Conservation (phyloP, 2,113 vertebrate species). For the Tetraodon nigroviridis region DNA sequence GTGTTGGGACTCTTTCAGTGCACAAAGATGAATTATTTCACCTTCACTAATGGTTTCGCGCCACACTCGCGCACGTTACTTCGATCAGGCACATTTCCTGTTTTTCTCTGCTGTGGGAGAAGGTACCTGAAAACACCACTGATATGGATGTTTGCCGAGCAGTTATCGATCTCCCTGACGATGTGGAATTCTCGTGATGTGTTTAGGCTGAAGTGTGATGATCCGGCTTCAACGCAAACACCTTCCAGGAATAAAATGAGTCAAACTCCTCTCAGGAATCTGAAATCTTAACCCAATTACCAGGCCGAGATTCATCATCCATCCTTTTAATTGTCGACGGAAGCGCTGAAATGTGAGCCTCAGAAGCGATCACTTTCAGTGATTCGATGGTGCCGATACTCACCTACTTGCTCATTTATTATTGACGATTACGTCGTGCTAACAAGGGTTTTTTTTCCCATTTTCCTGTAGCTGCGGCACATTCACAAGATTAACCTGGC, state of each 20-base stretch:
- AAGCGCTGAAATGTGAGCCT: slow-evolving; percentile 31
- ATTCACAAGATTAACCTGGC: slow-evolving; percentile 26
- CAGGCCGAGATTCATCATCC: slow-evolving; percentile 38
- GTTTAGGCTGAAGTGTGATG: slow-evolving; percentile 14
- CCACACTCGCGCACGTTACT: no score
- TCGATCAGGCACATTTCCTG: no score
- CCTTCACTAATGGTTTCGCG: not conserved
- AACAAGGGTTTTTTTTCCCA: slow-evolving; percentile 33
- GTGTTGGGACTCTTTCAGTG: not conserved
- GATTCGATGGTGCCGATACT: slow-evolving; percentile 26
- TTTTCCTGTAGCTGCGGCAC: slow-evolving; percentile 33
- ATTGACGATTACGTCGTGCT: slow-evolving; percentile 36
- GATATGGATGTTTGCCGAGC: not conserved
- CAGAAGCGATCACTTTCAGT: slow-evolving; percentile 26
- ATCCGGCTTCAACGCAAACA: slow-evolving; percentile 49
- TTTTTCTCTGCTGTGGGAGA: no score
- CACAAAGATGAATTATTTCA: not conserved
- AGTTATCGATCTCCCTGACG: slow-evolving; percentile 1
- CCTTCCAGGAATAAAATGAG: slow-evolving; percentile 22
- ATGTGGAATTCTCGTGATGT: not conserved
- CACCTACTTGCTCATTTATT: slow-evolving; percentile 43
- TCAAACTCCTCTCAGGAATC: slow-evolving; percentile 46
- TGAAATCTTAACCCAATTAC: slow-evolving; percentile 42
- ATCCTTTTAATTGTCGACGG: slow-evolving; percentile 42
- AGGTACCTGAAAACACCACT: not conserved